Evolutionary conservation across 2,888 invertebrate genomes (phyloP).

Genomic region (Norana najaformis): DNA sequence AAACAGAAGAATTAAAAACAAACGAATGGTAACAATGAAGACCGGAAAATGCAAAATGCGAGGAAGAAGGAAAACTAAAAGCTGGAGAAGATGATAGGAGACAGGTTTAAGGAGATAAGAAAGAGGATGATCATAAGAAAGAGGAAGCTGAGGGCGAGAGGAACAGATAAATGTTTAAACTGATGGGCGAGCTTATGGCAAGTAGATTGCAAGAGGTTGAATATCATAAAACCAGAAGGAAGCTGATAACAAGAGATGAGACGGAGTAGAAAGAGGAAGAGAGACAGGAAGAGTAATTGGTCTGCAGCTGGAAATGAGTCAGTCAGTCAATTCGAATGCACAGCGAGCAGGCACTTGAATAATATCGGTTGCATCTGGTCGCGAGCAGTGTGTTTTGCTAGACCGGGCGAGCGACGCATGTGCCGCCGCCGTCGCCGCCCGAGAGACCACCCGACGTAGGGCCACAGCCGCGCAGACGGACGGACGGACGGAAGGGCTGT

Average conservation of each 20-base stretch:
- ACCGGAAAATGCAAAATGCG: background rate
- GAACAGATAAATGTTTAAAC: background rate
- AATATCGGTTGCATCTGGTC: background rate
- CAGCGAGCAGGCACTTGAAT: background rate
- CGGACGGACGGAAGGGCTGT: background rate
- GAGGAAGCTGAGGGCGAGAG: background rate
- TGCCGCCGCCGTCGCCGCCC: background rate
- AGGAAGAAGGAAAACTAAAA: background rate
- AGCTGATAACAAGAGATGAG: background rate
- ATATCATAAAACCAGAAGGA: background rate
- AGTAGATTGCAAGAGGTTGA: background rate
- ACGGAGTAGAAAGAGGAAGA: background rate
- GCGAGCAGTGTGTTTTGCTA: background rate
- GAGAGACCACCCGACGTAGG: background rate
- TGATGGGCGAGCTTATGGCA: background rate
- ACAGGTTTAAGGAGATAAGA: background rate
- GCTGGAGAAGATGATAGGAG: background rate
- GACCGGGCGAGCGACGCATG: background rate
- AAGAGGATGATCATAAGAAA: background rate
- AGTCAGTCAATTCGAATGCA: background rate
- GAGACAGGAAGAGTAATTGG: background rate
- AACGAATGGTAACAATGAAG: background rate
- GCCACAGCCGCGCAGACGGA: background rate
- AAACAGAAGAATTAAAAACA: background rate
- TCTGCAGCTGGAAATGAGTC: background rate